Percentiles rank a stretch among this genome's conserved stretches.
phyloP scores from a whole-genome alignment of 2,113 vertebrate genomes.

The Echinops telfairi region DNA sequence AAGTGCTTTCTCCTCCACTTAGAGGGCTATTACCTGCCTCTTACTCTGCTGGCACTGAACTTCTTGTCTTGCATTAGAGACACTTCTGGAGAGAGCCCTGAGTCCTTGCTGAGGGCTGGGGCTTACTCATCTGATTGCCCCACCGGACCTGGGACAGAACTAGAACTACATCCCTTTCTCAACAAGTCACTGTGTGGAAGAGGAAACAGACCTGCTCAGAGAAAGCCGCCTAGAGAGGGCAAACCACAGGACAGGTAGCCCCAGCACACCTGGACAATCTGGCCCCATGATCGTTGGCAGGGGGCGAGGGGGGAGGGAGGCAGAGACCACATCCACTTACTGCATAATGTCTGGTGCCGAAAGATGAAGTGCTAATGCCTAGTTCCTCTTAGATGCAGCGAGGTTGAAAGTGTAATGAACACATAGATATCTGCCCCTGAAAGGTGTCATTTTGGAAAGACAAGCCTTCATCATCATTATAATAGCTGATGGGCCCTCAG shows the following conservation, averaged over 20 bases:
- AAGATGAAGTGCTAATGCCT: conserved; percentile 34
- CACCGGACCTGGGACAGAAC: neutral
- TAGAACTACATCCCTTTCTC: neutral
- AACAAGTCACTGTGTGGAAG: neutral
- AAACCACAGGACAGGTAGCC: neutral
- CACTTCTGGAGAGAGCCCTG: neutral
- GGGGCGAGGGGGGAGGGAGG: neutral
- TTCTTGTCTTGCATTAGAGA: neutral
- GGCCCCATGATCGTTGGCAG: neutral
- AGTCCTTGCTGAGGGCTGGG: neutral
- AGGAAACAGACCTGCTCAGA: neutral
- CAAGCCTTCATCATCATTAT: conserved; percentile 52
- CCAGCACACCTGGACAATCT: neutral
- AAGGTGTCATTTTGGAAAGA: conserved; percentile 71
- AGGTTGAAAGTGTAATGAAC: conserved; percentile 37
- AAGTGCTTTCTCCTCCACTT: neutral
- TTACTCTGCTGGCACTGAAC: neutral
- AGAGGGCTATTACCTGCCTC: neutral
- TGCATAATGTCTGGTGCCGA: neutral
- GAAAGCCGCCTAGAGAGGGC: neutral
- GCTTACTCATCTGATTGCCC: neutral
- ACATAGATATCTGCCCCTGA: neutral
- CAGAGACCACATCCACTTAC: neutral
- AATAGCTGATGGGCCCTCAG: conserved; percentile 58
- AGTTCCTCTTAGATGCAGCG: conserved; percentile 31